A percentile compares a stretch with the other conserved stretches of the same genome.
These are phyloP conservation scores for Dicyrtoma fusca DNA, from an alignment of 2,888 invertebrate species.

Conservation along the genomic window DNA sequence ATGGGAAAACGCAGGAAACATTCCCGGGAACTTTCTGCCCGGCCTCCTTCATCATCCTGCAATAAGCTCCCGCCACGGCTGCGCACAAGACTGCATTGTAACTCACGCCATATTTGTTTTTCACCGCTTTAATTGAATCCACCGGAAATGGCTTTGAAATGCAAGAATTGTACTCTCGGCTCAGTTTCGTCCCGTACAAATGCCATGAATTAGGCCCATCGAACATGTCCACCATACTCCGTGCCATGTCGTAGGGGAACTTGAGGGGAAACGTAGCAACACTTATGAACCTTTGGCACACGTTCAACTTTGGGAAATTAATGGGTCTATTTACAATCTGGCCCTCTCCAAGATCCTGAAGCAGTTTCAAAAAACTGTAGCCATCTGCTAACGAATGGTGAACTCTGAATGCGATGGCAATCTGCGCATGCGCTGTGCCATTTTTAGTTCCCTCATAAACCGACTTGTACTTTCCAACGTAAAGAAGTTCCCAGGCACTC, in stretches of 20 bases:
- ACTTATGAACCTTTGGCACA: neutral
- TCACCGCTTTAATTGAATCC: neutral
- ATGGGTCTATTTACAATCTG: neutral
- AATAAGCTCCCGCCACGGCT: neutral
- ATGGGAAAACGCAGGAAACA: neutral
- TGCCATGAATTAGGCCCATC: slow-evolving; percentile 10
- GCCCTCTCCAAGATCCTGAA: neutral
- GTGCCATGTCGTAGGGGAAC: neutral
- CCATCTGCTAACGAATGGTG: slow-evolving; percentile 17
- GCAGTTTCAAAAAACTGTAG: neutral
- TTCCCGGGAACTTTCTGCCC: neutral
- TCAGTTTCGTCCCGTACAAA: neutral
- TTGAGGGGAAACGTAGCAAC: neutral
- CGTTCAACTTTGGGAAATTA: too few species aligned
- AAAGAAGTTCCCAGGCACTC: neutral
- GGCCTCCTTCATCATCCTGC: neutral
- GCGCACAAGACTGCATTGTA: neutral
- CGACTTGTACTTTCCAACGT: neutral
- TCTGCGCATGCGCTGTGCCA: neutral
- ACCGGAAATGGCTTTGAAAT: neutral
- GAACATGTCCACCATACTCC: neutral
- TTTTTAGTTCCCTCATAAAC: neutral
- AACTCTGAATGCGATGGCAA: neutral
- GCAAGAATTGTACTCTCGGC: neutral
- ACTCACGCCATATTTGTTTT: neutral